Evolutionary conservation across 1,140 invertebrate species (phyloP), one percentile per base, ranked within the genome.

Genomic region (Magallana angulata): DNA sequence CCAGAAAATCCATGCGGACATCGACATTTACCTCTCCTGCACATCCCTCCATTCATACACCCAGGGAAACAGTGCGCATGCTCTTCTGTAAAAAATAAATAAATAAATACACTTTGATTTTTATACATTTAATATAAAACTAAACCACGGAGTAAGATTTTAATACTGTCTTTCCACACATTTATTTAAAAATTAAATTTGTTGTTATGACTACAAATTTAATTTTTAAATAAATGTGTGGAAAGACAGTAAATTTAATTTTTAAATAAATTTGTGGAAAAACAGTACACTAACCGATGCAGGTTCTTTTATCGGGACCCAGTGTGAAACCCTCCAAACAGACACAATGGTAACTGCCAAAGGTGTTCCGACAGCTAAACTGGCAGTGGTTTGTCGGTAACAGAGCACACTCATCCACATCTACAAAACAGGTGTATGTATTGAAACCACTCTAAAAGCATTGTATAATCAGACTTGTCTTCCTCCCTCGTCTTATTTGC

Each of bases 231-330:
- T 24, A 24, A 24, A 24, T 24, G 24, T 24, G 24, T 24, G 24
- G 24, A 24, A 24, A 24, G 24, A 24, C 24, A 24, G 24, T 24
- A 24, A 24, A 24, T 24, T 24, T 24, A 24, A 24, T 24, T 24
- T 24, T 24, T 24, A 24, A 24, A 24, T 24, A 24, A 24, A 24
- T 24, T 24, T 24, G 24, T 24, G 24, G 24, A 24, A 24, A 24
- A 24, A 24, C 24, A 24, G 6, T 16, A 5, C 1, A 94, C 95
- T 91, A 91, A 96, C 95, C 96, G 60, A 96, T 95, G 93, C 97
- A 98, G 71, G 96, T 96, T 16, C 96, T 95, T n/a, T 97, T 96
- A 95, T 97, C 97, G 1, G 96, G 94, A 92, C 96, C 96, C 7
- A 97, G 92, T 5, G 95, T 90, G 94, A 95, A 89, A 95, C 96